phyloP scores from a whole-genome alignment of 2,888 invertebrate genomes.

The Xestia xanthographa region DNA sequence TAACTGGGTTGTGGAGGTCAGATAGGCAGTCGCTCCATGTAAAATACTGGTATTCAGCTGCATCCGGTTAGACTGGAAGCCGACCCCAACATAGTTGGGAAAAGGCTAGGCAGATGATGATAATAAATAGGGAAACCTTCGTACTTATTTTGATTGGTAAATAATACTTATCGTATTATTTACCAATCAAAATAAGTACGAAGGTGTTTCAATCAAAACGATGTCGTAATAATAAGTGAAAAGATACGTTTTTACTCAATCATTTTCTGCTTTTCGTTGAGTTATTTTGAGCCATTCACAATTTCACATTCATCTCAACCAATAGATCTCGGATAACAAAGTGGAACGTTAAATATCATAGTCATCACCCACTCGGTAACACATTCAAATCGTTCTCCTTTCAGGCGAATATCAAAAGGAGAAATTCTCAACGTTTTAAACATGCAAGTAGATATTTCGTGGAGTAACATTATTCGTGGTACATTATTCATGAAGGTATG shows the following conservation, averaged over 20 bases:
- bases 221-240: neutral
- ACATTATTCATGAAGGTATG: slow-evolving; percentile 88
- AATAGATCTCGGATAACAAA: slow-evolving; percentile 60
- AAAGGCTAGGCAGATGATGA: too few relatives aligned
- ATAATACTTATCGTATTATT: too few relatives aligned
- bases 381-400: slow-evolving; percentile 77
- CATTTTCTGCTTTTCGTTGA: neutral
- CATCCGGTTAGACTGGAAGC: too few relatives aligned
- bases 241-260: neutral
- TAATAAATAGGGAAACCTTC: too few relatives aligned
- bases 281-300: neutral
- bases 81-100: too few relatives aligned
- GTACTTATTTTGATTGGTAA: too few relatives aligned
- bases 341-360: slow-evolving; percentile 61
- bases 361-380: slow-evolving; percentile 67
- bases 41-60: too few relatives aligned
- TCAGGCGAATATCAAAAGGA: slow-evolving; percentile 79
- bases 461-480: slow-evolving; percentile 84
- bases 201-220: neutral
- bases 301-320: slow-evolving; percentile 30
- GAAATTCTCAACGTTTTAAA: slow-evolving; percentile 84
- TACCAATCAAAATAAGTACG: neutral
- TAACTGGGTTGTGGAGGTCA: too few relatives aligned
- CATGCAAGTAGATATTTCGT: slow-evolving; percentile 86
- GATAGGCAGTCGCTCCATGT: too few relatives aligned